These are phyloP conservation scores for Torymus aiolomorphi DNA, from an alignment of 2,888 invertebrate genomes.

Conservation along the genomic window DNA sequence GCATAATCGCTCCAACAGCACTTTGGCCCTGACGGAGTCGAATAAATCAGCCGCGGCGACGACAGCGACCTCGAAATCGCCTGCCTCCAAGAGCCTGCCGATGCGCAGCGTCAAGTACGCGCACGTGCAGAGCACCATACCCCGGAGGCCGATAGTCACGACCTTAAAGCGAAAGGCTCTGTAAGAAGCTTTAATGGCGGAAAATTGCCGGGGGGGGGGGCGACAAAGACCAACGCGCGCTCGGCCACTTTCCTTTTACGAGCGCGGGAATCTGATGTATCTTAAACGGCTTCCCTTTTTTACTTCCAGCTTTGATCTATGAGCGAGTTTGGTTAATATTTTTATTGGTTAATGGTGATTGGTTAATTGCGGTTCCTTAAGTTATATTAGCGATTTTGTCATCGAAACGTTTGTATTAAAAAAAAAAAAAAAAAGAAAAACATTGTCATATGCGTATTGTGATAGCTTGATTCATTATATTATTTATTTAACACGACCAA, in stretches of 20 bases:
- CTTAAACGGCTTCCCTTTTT: not conserved
- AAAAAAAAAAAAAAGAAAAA: too few relatives aligned
- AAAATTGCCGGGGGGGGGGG: not conserved
- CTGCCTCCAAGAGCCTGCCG: not conserved
- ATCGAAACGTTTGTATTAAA: not conserved
- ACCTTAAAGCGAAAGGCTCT: conserved; percentile 35
- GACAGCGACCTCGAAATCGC: conserved; percentile 16
- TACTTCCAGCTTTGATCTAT: too few relatives aligned
- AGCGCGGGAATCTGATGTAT: conserved; percentile 2
- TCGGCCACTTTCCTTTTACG: conserved; percentile 10
- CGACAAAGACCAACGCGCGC: too few relatives aligned
- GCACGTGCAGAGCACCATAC: conserved; percentile 63
- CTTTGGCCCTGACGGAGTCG: not conserved
- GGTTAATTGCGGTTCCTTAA: not conserved
- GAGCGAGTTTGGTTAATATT: not conserved
- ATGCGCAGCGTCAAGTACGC: conserved; percentile 61
- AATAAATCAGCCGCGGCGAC: conserved; percentile 6
- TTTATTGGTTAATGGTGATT: conserved; percentile 16
- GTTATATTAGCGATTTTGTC: not conserved
- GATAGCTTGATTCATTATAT: too few relatives aligned
- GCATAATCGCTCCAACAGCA: not conserved
- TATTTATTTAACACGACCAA: too few relatives aligned
- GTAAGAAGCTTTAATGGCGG: conserved; percentile 26
- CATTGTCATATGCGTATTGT: too few relatives aligned
- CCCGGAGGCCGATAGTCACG: conserved; percentile 52